A percentile compares a stretch with the other conserved stretches of the same genome.
phyloP scores from a whole-genome alignment of 2,113 vertebrate genomes.

The Pandion haliaetus region DNA sequence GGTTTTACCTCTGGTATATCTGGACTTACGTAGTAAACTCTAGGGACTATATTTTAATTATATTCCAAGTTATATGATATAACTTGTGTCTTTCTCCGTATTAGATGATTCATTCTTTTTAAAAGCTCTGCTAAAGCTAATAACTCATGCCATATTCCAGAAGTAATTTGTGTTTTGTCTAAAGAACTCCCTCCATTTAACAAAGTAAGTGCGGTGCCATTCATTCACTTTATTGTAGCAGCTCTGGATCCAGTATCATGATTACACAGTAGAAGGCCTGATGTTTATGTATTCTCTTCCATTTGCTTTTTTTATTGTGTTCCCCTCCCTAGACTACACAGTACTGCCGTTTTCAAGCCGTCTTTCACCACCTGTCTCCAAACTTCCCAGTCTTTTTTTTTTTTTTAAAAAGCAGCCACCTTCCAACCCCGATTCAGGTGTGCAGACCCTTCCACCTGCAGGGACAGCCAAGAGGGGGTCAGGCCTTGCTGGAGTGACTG shows the following conservation, averaged over 20 bases:
- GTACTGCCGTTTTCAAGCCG: background rate
- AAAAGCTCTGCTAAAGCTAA: background rate
- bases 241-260: too few species aligned
- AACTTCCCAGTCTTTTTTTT: background rate
- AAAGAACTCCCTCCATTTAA: background rate
- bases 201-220: too few species aligned
- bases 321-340: background rate
- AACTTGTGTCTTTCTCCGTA: background rate
- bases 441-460: accelerated
- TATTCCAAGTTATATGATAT: background rate
- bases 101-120: background rate
- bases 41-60: background rate
- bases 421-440: background rate
- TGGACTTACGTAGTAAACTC: background rate
- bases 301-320: background rate
- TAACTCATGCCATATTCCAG: background rate
- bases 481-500: background rate
- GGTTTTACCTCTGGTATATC: background rate
- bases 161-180: background rate
- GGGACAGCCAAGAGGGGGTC: accelerated
- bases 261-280: too few species aligned
- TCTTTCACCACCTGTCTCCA: background rate
- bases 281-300: background rate
- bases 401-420: background rate
- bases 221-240: background rate